These are phyloP conservation scores for Aurelia coerulea DNA, from an alignment of 30 jellyfish, hydroid and myxozoan genomes.

Conservation along the genomic window DNA sequence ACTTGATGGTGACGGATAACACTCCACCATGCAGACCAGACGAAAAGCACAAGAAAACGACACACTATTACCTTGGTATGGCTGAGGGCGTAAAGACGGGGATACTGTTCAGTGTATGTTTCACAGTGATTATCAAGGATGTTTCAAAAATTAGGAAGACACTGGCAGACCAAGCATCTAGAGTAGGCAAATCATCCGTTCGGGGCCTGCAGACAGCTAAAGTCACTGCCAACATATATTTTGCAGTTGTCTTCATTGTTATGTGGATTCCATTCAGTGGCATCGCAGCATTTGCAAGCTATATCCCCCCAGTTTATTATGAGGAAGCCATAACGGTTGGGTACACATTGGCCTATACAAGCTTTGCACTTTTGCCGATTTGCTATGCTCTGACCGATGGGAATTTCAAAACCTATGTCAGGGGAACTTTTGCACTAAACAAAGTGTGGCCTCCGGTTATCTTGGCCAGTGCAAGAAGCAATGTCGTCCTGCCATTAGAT, in stretches of 20 bases:
- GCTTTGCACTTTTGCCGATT: constrained; percentile 73
- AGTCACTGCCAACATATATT: constrained; percentile 63
- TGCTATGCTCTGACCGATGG: constrained; percentile 70
- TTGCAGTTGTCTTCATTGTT: constrained; percentile 63
- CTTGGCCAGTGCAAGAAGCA: too few species aligned
- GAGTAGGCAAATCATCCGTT: constrained; percentile 48
- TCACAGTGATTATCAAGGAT: constrained; percentile 58
- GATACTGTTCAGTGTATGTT: constrained; percentile 46
- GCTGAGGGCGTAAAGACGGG: constrained; percentile 68
- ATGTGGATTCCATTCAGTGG: constrained; percentile 77
- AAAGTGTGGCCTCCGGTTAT: too few species aligned
- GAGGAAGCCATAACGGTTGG: constrained; percentile 66
- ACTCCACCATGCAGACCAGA: constrained; percentile 73
- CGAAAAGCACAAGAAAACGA: constrained; percentile 42
- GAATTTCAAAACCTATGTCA: constrained; percentile 51
- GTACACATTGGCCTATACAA: constrained; percentile 58
- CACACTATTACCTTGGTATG: constrained; percentile 71
- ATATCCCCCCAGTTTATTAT: constrained; percentile 50
- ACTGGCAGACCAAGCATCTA: constrained; percentile 52
- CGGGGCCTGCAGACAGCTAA: constrained; percentile 36
- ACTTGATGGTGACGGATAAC: constrained; percentile 36
- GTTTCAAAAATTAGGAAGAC: constrained; percentile 65
- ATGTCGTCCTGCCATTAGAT: too few species aligned
- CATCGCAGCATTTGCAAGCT: constrained; percentile 56
- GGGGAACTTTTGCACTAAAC: not conserved